Base-by-base conservation (phyloP, 2,888 invertebrate species). In the Lasioglossum morio region DNA sequence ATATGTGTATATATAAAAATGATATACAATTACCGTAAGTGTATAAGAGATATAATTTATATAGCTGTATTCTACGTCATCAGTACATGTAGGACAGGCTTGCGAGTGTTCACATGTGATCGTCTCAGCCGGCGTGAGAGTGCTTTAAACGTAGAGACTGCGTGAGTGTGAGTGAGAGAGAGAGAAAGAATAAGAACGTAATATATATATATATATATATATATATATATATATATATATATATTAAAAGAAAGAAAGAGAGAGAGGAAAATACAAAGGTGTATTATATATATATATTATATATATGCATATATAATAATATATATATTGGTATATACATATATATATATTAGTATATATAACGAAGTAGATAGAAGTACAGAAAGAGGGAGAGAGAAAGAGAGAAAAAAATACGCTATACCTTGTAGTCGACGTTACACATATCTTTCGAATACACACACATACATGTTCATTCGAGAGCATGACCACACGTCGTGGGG, bases 41-140 rank as follows among this genome's bases (percentile, higher is more conserved):
- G 84, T 89, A 90, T 90, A 91, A 91, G 84, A 91, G 82, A 89
- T 91, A 88, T 91, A 91, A 88, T 91, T 91, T 91, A 90, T 91
- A 88, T 91, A 88, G 88, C 83, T 90, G 91, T 91, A 91, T 91
- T 89, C 85, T 87, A 89, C 89, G 87, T 90, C 91, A 83, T 90
- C 85, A 79, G 77, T 88, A 91, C 87, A 86, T 87, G 85, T 91
- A 91, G 88, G 60, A 63, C 81, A 87, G 84, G 86, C 85, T 91
- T 89, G 87, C 90, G 91, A 90, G 87, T 90, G 85, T 89, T 89
- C 82, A 88, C 83, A 77, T 76, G 88, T 85, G 88, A 87, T 86
- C 90, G 87, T 90, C 88, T 89, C 82, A 85, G 80, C 79, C 85
- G 76, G 83, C 78, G 84, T 82, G 87, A 87, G 90, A 91, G 87